These are phyloP conservation scores for Heteromurus nitidus DNA, from an alignment of 2,888 invertebrate genomes.

Conservation along the genomic window DNA sequence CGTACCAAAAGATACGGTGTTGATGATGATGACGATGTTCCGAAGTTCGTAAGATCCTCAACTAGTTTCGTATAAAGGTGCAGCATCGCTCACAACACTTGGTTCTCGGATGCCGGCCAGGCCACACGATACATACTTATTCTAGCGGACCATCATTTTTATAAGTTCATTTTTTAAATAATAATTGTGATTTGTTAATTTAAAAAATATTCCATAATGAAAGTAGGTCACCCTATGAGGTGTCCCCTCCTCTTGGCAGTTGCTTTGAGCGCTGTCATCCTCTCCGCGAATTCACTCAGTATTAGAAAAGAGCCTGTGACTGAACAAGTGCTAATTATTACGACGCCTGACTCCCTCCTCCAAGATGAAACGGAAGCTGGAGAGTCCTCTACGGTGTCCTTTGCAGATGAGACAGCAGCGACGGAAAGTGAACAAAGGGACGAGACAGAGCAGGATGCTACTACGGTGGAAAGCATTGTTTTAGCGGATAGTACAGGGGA, in stretches of 20 bases:
- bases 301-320: constrained; percentile 45
- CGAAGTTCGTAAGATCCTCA: not conserved
- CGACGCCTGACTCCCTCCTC: constrained; percentile 2
- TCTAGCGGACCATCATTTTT: no score
- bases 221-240: constrained; percentile 12
- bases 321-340: constrained; percentile 50
- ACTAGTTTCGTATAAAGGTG: constrained; percentile 38
- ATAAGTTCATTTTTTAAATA: no score
- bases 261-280: not conserved
- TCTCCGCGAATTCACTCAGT: constrained; percentile 28
- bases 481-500: constrained; percentile 34
- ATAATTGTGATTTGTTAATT: no score
- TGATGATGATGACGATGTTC: no score
- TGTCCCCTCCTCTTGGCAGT: not conserved
- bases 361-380: constrained; percentile 23
- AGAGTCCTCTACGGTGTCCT: no score
- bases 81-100: constrained; percentile 29
- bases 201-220: constrained; percentile 34
- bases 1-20: no score
- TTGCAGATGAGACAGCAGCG: not conserved
- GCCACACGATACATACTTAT: constrained; percentile 23
- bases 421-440: constrained; percentile 34
- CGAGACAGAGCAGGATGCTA: no score
- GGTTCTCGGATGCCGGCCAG: constrained; percentile 41
- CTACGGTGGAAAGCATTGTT: constrained; percentile 37